These are phyloP conservation scores for Notechis scutatus DNA, from an alignment of 2,113 vertebrate species.

Conservation along the genomic window DNA sequence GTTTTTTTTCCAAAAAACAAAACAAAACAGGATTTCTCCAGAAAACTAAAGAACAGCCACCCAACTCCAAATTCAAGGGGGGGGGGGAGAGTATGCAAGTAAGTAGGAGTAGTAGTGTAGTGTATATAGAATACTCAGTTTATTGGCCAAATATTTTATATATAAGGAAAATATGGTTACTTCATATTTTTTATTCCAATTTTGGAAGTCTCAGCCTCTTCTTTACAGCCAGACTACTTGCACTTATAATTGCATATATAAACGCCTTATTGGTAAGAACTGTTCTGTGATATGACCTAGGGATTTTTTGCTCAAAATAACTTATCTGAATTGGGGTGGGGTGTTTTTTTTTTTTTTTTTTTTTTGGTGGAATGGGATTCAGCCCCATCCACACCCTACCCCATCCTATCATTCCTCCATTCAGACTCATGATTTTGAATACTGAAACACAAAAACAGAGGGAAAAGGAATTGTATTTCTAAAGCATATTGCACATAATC, in stretches of 20 bases:
- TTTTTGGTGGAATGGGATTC: neutral
- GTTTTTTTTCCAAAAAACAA: neutral
- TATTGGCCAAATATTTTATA: neutral
- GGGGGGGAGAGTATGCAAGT: neutral
- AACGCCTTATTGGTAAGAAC: neutral
- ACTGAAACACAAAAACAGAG: neutral
- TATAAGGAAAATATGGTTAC: neutral
- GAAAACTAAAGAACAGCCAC: neutral
- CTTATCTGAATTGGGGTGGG: neutral
- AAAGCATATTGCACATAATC: neutral
- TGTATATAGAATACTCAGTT: neutral
- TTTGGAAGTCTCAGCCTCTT: neutral
- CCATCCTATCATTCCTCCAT: neutral
- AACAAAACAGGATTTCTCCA: neutral
- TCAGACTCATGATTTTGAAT: neutral
- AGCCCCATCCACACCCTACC: no score
- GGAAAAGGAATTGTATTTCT: neutral
- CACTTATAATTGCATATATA: neutral
- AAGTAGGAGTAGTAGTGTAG: neutral
- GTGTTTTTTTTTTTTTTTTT: neutral
- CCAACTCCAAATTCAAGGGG: neutral
- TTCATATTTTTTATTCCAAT: neutral
- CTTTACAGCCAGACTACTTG: neutral
- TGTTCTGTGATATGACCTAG: neutral
- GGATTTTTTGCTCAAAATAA: neutral